These are phyloP conservation scores for Ptychadena robeensis DNA, from an alignment of 2,797 vertebrate genomes.

Conservation along the genomic window DNA sequence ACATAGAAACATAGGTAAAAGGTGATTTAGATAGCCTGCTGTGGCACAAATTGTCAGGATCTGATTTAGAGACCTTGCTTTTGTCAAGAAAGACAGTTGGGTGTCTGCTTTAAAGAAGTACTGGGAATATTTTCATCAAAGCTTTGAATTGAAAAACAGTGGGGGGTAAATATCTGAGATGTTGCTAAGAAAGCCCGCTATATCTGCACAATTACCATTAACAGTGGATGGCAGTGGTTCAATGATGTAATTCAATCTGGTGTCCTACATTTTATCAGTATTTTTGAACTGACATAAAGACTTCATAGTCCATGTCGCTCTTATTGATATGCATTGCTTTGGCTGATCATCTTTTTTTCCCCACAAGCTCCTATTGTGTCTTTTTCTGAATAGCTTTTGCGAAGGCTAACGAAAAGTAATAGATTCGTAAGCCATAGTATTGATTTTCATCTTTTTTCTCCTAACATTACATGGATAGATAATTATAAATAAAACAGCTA, in stretches of 20 bases:
- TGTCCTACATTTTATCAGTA: conserved; percentile 83
- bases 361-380: conserved; percentile 56
- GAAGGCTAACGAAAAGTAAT: conserved; percentile 33
- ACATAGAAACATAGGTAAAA: conserved; percentile 75
- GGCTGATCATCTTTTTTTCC: conserved; percentile 61
- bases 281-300: conserved; percentile 77
- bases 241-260: conserved; percentile 85
- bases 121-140: conserved; percentile 87
- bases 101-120: conserved; percentile 82
- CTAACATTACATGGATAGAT: background rate
- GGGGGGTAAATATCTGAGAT: conserved; percentile 84
- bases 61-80: conserved; percentile 86
- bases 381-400: conserved; percentile 56
- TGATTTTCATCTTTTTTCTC: background rate
- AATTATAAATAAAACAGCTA: background rate
- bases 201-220: conserved; percentile 82
- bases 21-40: conserved; percentile 89
- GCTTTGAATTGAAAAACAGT: conserved; percentile 86
- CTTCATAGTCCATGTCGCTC: conserved; percentile 67
- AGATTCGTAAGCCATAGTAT: background rate
- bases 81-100: conserved; percentile 84
- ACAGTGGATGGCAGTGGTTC: conserved; percentile 78
- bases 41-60: conserved; percentile 92
- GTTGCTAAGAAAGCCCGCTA: conserved; percentile 76
- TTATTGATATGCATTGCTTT: conserved; percentile 70